phyloP scores from a whole-genome alignment of 2,113 vertebrate genomes.

The Charadrius vociferus region DNA sequence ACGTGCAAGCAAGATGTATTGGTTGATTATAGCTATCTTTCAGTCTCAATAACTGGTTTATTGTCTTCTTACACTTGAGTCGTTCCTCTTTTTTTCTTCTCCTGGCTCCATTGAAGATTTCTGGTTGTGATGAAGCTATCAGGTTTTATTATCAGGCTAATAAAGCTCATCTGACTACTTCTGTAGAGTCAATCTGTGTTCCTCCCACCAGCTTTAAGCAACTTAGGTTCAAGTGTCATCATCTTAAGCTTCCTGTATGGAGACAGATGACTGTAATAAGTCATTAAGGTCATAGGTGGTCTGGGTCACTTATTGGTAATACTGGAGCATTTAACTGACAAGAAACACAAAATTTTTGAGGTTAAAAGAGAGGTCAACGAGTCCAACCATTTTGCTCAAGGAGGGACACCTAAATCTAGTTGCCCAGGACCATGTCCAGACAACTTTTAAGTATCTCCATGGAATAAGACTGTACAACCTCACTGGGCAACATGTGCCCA shows the following conservation, averaged over 20 bases:
- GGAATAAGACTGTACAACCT: background rate
- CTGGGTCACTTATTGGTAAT: background rate
- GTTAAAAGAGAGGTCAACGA: background rate
- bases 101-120: background rate
- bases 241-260: background rate
- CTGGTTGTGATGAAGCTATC: background rate
- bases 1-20: background rate
- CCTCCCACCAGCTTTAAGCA: background rate
- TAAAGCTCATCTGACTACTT: background rate
- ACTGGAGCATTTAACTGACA: background rate
- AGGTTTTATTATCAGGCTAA: background rate
- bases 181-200: background rate
- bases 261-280: background rate
- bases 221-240: background rate
- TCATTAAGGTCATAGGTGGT: background rate
- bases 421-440: background rate
- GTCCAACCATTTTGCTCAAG: background rate
- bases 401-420: accelerated
- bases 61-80: background rate
- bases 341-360: background rate
- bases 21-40: background rate
- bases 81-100: background rate
- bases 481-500: background rate
- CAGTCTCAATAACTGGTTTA: background rate
- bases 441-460: background rate